Base-by-base conservation (phyloP, 2,888 invertebrate species). In the Thecocarcelia acutangulata region DNA sequence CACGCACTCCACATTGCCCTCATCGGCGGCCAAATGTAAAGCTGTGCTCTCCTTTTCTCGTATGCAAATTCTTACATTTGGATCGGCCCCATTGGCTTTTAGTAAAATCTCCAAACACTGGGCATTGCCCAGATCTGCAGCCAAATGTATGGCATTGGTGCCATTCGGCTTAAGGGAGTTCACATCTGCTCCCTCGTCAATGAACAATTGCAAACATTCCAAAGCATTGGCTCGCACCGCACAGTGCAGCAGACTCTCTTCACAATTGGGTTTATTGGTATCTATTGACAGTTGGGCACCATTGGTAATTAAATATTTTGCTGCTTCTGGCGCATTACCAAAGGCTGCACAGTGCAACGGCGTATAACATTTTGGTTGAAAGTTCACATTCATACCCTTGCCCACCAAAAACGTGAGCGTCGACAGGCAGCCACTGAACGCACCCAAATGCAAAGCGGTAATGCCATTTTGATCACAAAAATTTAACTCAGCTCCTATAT, bases 291-390 rank as follows among this genome's bases (percentile, higher is more conserved):
- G 93, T 81, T 93, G 93, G 68, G 96, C 94, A 19, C 94, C 95
- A 83, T 93, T 93, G 83, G 93, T 93, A 82, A 97, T 93, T 80
- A 97, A 93, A 87, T 96, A 93, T 90, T 94, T 94, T 72, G 96
- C 95, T 13, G 96, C 96, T 87, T 95, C 94, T 68, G 94, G 93
- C 82, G 96, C 94, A 87, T 97, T 96, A 13, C 97, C 96, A 91
- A 97, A 96, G 40, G 97, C 97, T 13, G 97, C 96, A 88, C 96
- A 97, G 90, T 98, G 97, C 77, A 97, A 92, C 0, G 97, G 96
- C 56, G 95, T 95, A 88, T 95, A 95, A 85, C 94, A 93, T 88
- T 94, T 94, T 78, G 93, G 93, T 87, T 93, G 93, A 64, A 93
- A 92, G 90, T 95, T 94, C 9, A 95, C 93, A 86, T 94, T 94